Conservation (phyloP, 2,888 invertebrate species). For the Drosophila stalkeri region DNA sequence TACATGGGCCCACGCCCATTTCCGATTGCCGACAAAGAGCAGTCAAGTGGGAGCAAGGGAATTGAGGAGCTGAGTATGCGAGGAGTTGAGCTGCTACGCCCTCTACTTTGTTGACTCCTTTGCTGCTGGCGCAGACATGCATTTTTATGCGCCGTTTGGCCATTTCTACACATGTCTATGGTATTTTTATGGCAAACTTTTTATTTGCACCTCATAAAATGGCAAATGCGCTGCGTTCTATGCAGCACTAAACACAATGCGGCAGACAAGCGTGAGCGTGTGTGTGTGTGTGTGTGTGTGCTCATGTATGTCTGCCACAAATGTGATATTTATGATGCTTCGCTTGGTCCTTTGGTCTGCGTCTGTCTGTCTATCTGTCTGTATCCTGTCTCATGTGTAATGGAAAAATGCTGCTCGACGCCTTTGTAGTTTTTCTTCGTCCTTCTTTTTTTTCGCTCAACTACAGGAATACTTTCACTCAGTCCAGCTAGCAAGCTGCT, state of each 20-base stretch:
- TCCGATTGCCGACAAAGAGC: constrained; percentile 48
- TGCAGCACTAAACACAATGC: constrained; percentile 73
- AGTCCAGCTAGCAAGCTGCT: neutral
- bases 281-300: constrained; percentile 1
- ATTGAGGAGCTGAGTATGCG: constrained; percentile 1
- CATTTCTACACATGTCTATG: constrained; percentile 74
- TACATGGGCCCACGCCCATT: constrained; percentile 40
- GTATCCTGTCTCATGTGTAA: constrained; percentile 40
- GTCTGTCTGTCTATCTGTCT: constrained; percentile 6
- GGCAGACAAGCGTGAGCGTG: constrained; percentile 29
- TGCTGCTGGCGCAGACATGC: constrained; percentile 62
- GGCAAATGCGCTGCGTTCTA: constrained; percentile 79
- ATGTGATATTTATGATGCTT: constrained; percentile 77
- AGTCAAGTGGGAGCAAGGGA: neutral
- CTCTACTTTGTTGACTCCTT: constrained; percentile 9
- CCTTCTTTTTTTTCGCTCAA: neutral
- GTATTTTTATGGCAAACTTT: constrained; percentile 80
- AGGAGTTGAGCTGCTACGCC: constrained; percentile 31
- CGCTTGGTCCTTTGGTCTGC: constrained; percentile 19
- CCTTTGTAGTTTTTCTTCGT: constrained; percentile 6
- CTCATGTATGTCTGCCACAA: constrained; percentile 65
- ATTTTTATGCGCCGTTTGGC: constrained; percentile 69
- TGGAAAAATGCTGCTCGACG: constrained; percentile 47
- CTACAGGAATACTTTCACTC: constrained; percentile 61
- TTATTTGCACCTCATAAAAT: constrained; percentile 85